Conservation (phyloP, 1,140 invertebrate species). For the Asbolus verrucosus region DNA sequence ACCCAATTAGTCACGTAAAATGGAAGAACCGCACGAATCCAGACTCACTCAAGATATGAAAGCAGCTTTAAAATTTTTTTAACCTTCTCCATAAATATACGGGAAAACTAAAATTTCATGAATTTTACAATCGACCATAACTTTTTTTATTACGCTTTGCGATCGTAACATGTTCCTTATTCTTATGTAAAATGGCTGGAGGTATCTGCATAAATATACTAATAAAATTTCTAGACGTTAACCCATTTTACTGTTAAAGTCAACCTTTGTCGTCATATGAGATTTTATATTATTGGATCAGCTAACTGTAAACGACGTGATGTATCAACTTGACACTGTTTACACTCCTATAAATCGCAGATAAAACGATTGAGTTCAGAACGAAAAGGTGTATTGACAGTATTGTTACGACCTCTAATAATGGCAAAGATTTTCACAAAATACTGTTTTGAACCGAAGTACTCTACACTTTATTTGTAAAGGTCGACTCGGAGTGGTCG, state of each 20-base stretch:
- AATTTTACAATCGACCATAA: conserved; percentile 20
- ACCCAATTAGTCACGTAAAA: conserved; percentile 36
- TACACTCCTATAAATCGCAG: no score
- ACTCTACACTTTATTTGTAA: no score
- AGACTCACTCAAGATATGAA: conserved; percentile 7
- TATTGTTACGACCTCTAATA: no score
- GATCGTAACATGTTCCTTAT: no score
- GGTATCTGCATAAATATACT: conserved; percentile 28
- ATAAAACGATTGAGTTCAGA: no score
- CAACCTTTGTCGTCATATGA: conserved; percentile 7
- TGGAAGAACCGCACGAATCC: conserved; percentile 23
- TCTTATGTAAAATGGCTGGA: conserved; percentile 30
- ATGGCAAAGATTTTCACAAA: no score
- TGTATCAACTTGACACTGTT: no score
- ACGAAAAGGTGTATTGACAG: no score
- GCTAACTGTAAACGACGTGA: background rate
- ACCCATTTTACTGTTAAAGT: background rate
- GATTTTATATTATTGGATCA: conserved; percentile 10
- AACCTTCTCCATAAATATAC: conserved; percentile 12
- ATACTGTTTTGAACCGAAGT: no score
- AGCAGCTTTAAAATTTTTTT: conserved; percentile 1
- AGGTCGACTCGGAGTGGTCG: no score
- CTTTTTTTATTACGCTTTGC: conserved; percentile 23
- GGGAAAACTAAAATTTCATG: conserved; percentile 35
- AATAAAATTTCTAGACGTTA: conserved; percentile 22